phyloP scores from a whole-genome alignment of 2,888 invertebrate species.

The Acleris laterana region DNA sequence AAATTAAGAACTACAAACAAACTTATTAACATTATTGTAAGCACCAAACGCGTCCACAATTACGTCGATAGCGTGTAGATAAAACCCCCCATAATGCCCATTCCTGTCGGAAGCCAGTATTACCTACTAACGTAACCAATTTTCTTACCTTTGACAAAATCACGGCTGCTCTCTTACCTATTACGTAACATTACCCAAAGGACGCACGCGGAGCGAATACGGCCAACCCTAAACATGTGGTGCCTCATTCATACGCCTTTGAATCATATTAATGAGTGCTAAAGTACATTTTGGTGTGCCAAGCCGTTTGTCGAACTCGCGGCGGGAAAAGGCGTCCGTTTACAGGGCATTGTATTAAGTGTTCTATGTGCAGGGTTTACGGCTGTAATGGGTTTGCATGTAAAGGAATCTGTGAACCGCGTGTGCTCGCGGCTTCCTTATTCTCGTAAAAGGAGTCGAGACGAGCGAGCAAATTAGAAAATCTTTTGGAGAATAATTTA shows the following conservation, averaged over 20 bases:
- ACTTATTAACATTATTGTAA: neutral
- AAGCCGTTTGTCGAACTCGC: slow-evolving; percentile 24
- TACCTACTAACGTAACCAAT: slow-evolving; percentile 81
- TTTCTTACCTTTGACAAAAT: slow-evolving; percentile 84
- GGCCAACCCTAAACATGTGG: slow-evolving; percentile 54
- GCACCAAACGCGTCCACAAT: slow-evolving; percentile 14
- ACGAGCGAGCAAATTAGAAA: slow-evolving; percentile 80
- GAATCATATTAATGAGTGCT: slow-evolving; percentile 68
- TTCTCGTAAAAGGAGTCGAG: slow-evolving; percentile 63
- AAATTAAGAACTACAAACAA: neutral
- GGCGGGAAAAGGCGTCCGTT: slow-evolving; percentile 58
- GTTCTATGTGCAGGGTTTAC: slow-evolving; percentile 65
- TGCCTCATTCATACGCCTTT: slow-evolving; percentile 54
- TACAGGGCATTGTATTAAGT: slow-evolving; percentile 59
- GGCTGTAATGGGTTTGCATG: slow-evolving; percentile 65
- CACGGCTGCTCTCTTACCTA: slow-evolving; percentile 72
- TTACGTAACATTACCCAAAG: slow-evolving; percentile 83
- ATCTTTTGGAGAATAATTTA: slow-evolving; percentile 83
- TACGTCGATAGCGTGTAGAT: slow-evolving; percentile 19
- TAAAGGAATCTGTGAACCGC: slow-evolving; percentile 53
- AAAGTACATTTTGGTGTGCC: slow-evolving; percentile 65
- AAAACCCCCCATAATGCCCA: slow-evolving; percentile 58
- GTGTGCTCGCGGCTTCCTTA: slow-evolving; percentile 60
- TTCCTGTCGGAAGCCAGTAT: slow-evolving; percentile 67
- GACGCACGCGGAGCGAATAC: slow-evolving; percentile 77